Evolutionary conservation across 1,140 invertebrate genomes (phyloP).

Genomic region (Lepidurus couesii): DNA sequence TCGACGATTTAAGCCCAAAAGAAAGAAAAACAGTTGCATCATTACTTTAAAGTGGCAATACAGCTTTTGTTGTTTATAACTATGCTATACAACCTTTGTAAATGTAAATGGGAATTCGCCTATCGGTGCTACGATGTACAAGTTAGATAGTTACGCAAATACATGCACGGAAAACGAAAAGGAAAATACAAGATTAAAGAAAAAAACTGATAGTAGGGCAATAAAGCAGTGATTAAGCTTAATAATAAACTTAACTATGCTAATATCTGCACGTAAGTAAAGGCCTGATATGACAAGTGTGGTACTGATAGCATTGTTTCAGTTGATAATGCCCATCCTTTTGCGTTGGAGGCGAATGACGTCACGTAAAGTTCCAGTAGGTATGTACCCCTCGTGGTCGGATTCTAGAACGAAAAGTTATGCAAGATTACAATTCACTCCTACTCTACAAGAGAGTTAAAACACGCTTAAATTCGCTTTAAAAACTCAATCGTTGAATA

Average conservation of each 20-base stretch:
- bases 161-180: too few species aligned
- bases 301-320: not conserved
- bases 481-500: too few species aligned
- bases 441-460: too few species aligned
- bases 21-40: not conserved
- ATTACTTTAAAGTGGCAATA: too few species aligned
- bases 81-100: not conserved
- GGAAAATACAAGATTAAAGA: not conserved
- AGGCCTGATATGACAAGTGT: not conserved
- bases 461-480: too few species aligned
- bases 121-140: not conserved
- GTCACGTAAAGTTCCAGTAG: constrained; percentile 38
- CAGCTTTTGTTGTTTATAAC: too few species aligned
- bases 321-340: constrained; percentile 34
- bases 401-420: not conserved
- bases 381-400: constrained; percentile 31
- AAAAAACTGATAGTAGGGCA: not conserved
- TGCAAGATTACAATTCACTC: too few species aligned
- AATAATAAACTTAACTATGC: not conserved
- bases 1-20: not conserved
- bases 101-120: not conserved
- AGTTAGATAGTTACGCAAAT: too few species aligned
- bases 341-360: constrained; percentile 39
- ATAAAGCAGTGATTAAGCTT: not conserved
- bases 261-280: not conserved